A percentile compares a stretch with the other conserved stretches of the same genome.
Evolutionary conservation across 2,113 vertebrate genomes (phyloP).

Genomic region (Furnarius figulus): DNA sequence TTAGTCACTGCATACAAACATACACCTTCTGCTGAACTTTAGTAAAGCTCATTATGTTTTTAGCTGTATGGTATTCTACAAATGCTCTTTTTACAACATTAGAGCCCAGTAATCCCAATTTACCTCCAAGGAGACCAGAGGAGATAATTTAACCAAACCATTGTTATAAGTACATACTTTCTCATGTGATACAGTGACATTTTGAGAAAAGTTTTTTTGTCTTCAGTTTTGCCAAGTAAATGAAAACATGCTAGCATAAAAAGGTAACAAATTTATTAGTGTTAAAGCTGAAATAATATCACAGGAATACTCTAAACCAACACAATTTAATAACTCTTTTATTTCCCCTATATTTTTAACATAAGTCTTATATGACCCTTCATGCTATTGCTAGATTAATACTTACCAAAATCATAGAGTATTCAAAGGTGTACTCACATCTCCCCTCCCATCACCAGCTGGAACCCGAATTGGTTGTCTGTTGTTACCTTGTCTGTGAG

Average conservation of each 20-base stretch:
- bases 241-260: background rate
- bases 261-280: background rate
- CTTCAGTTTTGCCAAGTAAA: background rate
- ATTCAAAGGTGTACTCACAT: background rate
- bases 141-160: background rate
- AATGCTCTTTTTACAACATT: constrained; percentile 31
- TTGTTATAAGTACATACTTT: background rate
- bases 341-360: background rate
- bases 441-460: background rate
- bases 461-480: background rate
- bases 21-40: constrained; percentile 67
- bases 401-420: background rate
- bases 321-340: background rate
- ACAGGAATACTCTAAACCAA: background rate
- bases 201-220: background rate
- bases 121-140: background rate
- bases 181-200: background rate
- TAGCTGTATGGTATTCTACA: constrained; percentile 5
- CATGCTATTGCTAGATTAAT: background rate
- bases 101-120: constrained; percentile 12
- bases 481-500: background rate
- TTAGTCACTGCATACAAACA: constrained; percentile 67
- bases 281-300: background rate
- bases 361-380: background rate
- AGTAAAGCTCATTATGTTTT: constrained; percentile 49